Evolutionary conservation across 1,140 invertebrate species (phyloP).

Genomic region (Sycophaga agraensis): DNA sequence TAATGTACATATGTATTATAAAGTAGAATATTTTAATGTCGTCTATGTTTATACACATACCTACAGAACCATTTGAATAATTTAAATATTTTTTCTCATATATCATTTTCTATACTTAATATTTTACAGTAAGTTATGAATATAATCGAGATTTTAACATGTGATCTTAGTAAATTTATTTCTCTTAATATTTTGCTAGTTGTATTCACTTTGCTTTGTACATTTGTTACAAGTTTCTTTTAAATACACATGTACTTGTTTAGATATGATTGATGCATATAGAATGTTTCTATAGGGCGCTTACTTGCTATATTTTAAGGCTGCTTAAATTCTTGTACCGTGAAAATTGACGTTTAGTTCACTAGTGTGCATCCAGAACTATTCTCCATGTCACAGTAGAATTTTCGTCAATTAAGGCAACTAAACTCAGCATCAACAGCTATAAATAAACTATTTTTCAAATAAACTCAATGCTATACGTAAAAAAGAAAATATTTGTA

Average conservation of each 20-base stretch:
- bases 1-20: conserved; percentile 35
- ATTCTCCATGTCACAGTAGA: conserved; percentile 3
- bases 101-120: conserved; percentile 12
- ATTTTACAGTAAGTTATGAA: conserved; percentile 22
- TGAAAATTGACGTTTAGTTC: conserved; percentile 24
- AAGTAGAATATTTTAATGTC: conserved; percentile 15
- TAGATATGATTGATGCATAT: conserved; percentile 14
- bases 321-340: conserved; percentile 25
- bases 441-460: conserved; percentile 11
- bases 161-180: conserved; percentile 5
- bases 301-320: conserved; percentile 29
- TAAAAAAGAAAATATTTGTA: conserved; percentile 22
- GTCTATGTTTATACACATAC: conserved; percentile 17
- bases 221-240: conserved; percentile 31
- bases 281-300: conserved; percentile 3
- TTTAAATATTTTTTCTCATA: conserved; percentile 17
- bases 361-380: conserved; percentile 17
- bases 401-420: conserved; percentile 12
- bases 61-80: conserved; percentile 11
- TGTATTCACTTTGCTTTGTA: conserved; percentile 38
- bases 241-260: conserved; percentile 24
- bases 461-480: conserved; percentile 1
- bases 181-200: conserved; percentile 14
- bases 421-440: conserved; percentile 1
- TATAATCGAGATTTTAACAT: background rate